These are phyloP conservation scores for Ochropleura plecta DNA, from an alignment of 2,888 invertebrate species.

Conservation along the genomic window DNA sequence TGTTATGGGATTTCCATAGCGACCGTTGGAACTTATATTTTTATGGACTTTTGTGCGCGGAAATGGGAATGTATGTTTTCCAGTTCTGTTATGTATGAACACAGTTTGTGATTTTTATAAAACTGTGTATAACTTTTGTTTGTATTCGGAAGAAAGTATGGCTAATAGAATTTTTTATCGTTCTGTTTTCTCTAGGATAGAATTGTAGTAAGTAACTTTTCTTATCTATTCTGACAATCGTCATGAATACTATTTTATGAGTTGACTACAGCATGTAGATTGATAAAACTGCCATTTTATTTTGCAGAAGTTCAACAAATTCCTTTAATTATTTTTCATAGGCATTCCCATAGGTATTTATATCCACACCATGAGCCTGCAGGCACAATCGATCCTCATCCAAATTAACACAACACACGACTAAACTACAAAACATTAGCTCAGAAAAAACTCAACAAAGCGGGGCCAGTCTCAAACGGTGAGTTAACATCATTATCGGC, in stretches of 20 bases:
- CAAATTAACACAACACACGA: constrained; percentile 66
- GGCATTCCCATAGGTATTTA: not conserved
- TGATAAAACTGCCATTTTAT: not conserved
- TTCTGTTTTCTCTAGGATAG: constrained; percentile 53
- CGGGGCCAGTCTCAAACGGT: constrained; percentile 84
- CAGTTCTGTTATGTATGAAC: constrained; percentile 62
- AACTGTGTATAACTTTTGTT: constrained; percentile 64
- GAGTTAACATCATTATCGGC: constrained; percentile 90
- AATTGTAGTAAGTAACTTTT: constrained; percentile 34
- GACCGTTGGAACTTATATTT: constrained; percentile 70
- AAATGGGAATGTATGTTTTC: constrained; percentile 69
- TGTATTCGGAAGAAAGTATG: constrained; percentile 56
- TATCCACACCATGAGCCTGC: constrained; percentile 6
- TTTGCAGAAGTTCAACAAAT: not conserved
- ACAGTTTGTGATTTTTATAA: constrained; percentile 65
- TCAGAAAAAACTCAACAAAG: constrained; percentile 87
- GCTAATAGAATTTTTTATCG: constrained; percentile 61
- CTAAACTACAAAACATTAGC: constrained; percentile 71
- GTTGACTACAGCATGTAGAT: not conserved
- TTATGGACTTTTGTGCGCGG: constrained; percentile 67
- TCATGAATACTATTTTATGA: not conserved
- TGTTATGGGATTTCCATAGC: constrained; percentile 81
- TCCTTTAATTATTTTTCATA: not conserved
- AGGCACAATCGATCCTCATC: constrained; percentile 32
- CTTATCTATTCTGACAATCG: constrained; percentile 4